These are phyloP conservation scores for Mesoligia furuncula DNA, from an alignment of 2,888 invertebrate genomes.

Conservation along the genomic window DNA sequence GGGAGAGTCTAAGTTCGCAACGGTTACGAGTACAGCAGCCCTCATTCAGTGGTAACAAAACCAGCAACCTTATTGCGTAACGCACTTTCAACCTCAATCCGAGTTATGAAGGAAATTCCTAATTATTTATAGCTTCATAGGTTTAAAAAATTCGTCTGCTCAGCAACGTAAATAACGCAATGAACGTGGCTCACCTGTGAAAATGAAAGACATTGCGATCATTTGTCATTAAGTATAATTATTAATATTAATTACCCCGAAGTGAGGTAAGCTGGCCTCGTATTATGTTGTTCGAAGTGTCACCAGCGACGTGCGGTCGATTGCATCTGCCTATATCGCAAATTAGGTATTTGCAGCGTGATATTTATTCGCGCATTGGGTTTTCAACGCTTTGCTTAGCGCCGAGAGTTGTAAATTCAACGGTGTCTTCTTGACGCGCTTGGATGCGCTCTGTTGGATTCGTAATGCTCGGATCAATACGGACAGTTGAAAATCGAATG, in stretches of 20 bases:
- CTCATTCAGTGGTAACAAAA: not conserved
- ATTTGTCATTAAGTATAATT: no score
- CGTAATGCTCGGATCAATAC: not conserved
- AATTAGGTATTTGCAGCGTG: not conserved
- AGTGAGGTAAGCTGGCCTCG: not conserved
- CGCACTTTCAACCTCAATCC: not conserved
- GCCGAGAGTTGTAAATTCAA: not conserved
- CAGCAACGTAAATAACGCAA: not conserved
- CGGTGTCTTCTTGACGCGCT: not conserved
- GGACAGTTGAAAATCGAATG: not conserved
- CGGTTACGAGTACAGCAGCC: constrained; percentile 1
- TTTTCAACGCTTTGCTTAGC: not conserved
- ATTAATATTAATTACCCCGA: no score
- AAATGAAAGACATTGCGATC: not conserved
- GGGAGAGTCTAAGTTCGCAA: not conserved
- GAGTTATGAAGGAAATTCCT: not conserved
- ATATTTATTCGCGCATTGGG: not conserved
- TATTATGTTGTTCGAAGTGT: not conserved
- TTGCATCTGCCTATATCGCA: not conserved
- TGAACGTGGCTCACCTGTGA: not conserved
- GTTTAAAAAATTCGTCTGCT: not conserved
- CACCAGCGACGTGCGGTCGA: not conserved
- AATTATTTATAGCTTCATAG: not conserved
- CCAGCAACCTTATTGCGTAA: not conserved
- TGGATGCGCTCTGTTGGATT: no score